A percentile compares a stretch with the other conserved stretches of the same genome.
Evolutionary conservation across 2,113 vertebrate genomes (phyloP).

Genomic region (Embiotoca jacksoni): DNA sequence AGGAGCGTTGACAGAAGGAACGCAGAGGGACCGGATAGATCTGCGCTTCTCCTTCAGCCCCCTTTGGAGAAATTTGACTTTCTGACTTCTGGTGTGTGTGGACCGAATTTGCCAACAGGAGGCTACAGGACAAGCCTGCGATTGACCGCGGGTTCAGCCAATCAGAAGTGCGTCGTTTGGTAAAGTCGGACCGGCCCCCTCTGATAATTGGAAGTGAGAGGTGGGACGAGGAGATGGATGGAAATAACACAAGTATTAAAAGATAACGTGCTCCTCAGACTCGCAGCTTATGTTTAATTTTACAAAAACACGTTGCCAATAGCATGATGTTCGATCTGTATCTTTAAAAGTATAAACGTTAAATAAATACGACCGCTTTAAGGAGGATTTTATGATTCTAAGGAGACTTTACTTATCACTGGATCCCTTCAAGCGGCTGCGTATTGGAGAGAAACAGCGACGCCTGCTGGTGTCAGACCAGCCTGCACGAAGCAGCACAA

Average conservation of each 20-base stretch:
- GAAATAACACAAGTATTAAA: constrained; percentile 26
- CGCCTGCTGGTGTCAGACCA: constrained; percentile 24
- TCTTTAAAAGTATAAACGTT: neutral
- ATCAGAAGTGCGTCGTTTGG: constrained; percentile 44
- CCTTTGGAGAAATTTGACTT: constrained; percentile 64
- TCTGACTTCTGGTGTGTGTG: constrained; percentile 77
- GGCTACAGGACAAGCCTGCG: constrained; percentile 41
- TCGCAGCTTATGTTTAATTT: neutral
- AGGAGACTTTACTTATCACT: constrained; percentile 6
- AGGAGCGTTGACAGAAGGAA: neutral
- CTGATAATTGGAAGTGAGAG: constrained; percentile 69
- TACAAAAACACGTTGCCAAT: too few species aligned
- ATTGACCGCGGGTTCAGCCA: constrained; percentile 63
- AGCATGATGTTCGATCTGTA: neutral
- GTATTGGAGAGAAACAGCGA: constrained; percentile 62
- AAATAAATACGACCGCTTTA: neutral
- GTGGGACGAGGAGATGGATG: constrained; percentile 53
- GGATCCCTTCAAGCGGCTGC: constrained; percentile 24
- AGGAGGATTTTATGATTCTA: constrained; percentile 1
- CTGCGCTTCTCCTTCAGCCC: neutral
- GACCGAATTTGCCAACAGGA: constrained; percentile 56
- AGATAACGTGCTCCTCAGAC: neutral
- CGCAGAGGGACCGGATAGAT: neutral
- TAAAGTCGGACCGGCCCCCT: constrained; percentile 36
- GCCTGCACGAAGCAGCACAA: neutral